Evolutionary conservation across 2,797 vertebrate species (phyloP).

Genomic region (Urosaurus nigricauda): DNA sequence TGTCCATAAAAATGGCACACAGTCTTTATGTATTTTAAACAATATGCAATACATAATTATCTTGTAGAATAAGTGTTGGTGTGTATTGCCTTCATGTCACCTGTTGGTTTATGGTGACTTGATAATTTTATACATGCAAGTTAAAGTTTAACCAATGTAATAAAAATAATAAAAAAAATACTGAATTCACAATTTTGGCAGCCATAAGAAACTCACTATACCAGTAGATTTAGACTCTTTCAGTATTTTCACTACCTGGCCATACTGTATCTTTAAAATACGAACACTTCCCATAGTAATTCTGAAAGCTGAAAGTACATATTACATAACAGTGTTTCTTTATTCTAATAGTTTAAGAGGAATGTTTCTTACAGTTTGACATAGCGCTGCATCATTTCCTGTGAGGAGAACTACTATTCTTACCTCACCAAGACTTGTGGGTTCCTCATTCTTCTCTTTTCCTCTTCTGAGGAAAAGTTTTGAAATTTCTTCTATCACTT

Average conservation of each 20-base stretch:
- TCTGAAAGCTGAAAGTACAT: slow-evolving; percentile 59
- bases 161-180: slow-evolving; percentile 37
- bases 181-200: slow-evolving; percentile 43
- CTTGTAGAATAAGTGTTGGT: slow-evolving; percentile 48
- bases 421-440: background rate
- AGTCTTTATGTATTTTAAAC: slow-evolving; percentile 18
- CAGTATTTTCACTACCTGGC: slow-evolving; percentile 63
- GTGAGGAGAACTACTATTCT: background rate
- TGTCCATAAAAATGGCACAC: slow-evolving; percentile 28
- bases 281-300: slow-evolving; percentile 49
- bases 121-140: slow-evolving; percentile 19
- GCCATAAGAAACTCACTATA: slow-evolving; percentile 64
- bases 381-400: background rate
- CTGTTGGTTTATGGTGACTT: too few species aligned
- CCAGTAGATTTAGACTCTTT: slow-evolving; percentile 65
- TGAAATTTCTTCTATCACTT: background rate
- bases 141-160: slow-evolving; percentile 43
- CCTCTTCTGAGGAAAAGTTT: background rate
- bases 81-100: too few species aligned
- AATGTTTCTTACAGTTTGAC: slow-evolving; percentile 63
- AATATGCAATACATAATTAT: slow-evolving; percentile 36
- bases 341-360: slow-evolving; percentile 52
- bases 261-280: slow-evolving; percentile 59
- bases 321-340: slow-evolving; percentile 47
- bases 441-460: background rate